Evolutionary conservation across 2,113 vertebrate species (phyloP).

Genomic region (Australoheros scitulus): DNA sequence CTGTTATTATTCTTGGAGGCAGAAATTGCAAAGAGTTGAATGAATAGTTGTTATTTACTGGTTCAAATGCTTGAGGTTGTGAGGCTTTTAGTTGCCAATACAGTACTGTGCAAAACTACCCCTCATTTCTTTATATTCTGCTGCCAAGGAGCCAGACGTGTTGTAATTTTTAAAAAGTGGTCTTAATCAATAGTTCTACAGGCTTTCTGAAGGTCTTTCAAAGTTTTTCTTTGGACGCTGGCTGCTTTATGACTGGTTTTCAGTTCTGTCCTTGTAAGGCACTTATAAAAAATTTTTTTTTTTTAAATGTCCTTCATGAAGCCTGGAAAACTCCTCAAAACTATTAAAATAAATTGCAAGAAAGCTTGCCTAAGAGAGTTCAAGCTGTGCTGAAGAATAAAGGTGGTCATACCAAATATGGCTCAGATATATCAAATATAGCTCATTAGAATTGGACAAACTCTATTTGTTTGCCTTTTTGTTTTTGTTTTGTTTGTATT

Average conservation of each 20-base stretch:
- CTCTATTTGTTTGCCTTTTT: background rate
- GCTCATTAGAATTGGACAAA: background rate
- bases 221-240: background rate
- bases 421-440: background rate
- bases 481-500: too few species aligned
- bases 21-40: background rate
- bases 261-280: too few species aligned
- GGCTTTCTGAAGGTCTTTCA: background rate
- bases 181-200: background rate
- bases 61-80: background rate
- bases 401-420: background rate
- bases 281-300: too few species aligned
- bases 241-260: background rate
- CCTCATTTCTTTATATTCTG: background rate
- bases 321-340: background rate
- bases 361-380: background rate
- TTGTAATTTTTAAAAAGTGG: background rate
- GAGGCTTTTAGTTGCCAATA: too few species aligned
- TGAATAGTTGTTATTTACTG: background rate
- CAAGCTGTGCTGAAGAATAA: background rate
- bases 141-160: too few species aligned
- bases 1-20: background rate
- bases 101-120: too few species aligned
- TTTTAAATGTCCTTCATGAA: background rate
- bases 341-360: background rate